Conservation (phyloP, 2,797 vertebrate genomes). For the Ceyx erithaca region DNA sequence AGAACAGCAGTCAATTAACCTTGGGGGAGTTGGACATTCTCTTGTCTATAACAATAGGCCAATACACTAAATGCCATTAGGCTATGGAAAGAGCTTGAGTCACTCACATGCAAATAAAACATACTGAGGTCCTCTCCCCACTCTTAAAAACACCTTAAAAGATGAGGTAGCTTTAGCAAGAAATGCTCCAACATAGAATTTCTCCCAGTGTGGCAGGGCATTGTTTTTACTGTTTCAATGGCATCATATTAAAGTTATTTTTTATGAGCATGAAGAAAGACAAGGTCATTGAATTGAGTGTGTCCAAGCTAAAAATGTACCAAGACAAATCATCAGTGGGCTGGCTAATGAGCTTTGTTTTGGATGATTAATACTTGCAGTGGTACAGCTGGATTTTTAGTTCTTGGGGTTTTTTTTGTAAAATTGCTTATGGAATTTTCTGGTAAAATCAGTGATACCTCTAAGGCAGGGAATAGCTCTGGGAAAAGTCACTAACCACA, state of each 20-base stretch:
- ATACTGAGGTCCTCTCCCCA: neutral
- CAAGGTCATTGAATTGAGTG: neutral
- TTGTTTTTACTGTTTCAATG: slow-evolving; percentile 3
- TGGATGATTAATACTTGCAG: too few species aligned
- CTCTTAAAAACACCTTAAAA: neutral
- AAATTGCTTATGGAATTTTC: neutral
- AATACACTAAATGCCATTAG: slow-evolving; percentile 4
- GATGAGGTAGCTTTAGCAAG: neutral
- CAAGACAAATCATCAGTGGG: neutral
- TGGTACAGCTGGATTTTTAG: neutral
- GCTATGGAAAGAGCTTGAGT: neutral
- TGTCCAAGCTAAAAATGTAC: slow-evolving; percentile 11
- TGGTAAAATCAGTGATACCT: neutral
- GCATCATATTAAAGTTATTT: neutral
- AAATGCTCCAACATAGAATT: neutral
- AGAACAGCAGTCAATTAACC: slow-evolving; percentile 77
- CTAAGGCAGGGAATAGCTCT: neutral
- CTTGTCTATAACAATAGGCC: slow-evolving; percentile 57
- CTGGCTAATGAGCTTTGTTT: neutral
- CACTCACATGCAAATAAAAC: neutral
- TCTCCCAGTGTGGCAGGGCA: neutral
- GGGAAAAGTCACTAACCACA: neutral
- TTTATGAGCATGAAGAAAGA: neutral
- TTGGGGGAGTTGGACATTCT: slow-evolving; percentile 66
- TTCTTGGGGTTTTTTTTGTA: neutral